Evolutionary conservation across 2,797 vertebrate genomes (phyloP).

Genomic region (Onychomys arenicola): DNA sequence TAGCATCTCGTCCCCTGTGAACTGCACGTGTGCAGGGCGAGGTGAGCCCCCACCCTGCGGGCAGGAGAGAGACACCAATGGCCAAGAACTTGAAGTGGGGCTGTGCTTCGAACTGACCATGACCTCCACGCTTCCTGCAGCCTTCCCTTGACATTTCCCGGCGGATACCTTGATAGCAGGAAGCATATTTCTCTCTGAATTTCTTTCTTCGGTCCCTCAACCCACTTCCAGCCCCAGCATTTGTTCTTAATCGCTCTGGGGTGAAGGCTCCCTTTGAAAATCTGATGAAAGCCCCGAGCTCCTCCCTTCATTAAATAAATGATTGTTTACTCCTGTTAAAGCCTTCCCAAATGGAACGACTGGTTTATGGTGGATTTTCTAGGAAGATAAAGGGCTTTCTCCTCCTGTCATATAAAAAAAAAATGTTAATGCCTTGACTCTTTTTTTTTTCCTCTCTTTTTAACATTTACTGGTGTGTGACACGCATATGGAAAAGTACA

Average conservation of each 20-base stretch:
- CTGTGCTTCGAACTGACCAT: neutral
- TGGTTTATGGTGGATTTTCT: constrained; percentile 65
- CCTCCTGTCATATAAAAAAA: constrained; percentile 32
- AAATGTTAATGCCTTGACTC: constrained; percentile 38
- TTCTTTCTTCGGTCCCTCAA: neutral
- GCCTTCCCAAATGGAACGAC: constrained; percentile 62
- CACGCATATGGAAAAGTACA: neutral
- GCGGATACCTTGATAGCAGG: constrained; percentile 15
- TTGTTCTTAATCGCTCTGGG: constrained; percentile 79
- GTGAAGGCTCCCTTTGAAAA: constrained; percentile 81
- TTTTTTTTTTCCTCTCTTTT: neutral
- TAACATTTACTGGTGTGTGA: constrained; percentile 42
- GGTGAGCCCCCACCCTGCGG: neutral
- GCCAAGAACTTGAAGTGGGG: neutral
- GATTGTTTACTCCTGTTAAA: constrained; percentile 76
- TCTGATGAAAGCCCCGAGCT: constrained; percentile 75
- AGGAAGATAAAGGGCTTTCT: constrained; percentile 65
- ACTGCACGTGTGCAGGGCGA: constrained; percentile 43
- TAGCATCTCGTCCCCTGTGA: constrained; percentile 55
- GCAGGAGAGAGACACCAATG: neutral
- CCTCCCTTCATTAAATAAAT: constrained; percentile 78
- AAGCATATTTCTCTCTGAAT: constrained; percentile 50
- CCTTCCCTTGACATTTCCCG: neutral
- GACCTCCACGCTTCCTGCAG: neutral
- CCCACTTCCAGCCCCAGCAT: constrained; percentile 54